Evolutionary conservation across 2,797 vertebrate species (phyloP).

Genomic region (Petrocephalus sullivani): DNA sequence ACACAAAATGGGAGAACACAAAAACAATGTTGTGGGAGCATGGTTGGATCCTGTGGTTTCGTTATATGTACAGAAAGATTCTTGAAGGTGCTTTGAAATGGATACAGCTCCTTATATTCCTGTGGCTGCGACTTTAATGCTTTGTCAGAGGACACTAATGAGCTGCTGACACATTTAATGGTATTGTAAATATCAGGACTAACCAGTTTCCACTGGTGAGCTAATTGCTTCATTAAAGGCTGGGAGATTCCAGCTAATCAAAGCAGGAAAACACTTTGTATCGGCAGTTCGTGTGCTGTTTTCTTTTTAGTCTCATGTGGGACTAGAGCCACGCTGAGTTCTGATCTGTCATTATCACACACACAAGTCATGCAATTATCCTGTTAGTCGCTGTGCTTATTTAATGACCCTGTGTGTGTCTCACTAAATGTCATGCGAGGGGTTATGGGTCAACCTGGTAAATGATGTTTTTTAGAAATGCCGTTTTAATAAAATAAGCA

Average conservation of each 20-base stretch:
- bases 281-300: constrained; percentile 29
- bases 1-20: neutral
- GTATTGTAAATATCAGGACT: constrained; percentile 13
- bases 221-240: neutral
- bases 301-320: neutral
- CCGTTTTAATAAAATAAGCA: neutral
- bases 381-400: neutral
- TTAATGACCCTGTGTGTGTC: neutral
- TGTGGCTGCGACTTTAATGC: neutral
- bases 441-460: constrained; percentile 25
- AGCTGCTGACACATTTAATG: constrained; percentile 13
- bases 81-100: neutral
- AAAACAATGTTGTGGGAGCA: neutral
- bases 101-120: neutral
- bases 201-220: neutral
- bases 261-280: constrained; percentile 2
- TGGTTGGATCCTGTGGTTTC: neutral
- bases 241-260: constrained; percentile 13
- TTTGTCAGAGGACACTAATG: neutral
- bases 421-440: constrained; percentile 27
- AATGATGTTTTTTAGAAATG: neutral
- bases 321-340: neutral
- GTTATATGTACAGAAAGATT: neutral
- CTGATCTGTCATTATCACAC: neutral
- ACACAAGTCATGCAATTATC: neutral